These are phyloP conservation scores for Chloropsis hardwickii DNA, from an alignment of 2,113 vertebrate genomes.

Conservation along the genomic window DNA sequence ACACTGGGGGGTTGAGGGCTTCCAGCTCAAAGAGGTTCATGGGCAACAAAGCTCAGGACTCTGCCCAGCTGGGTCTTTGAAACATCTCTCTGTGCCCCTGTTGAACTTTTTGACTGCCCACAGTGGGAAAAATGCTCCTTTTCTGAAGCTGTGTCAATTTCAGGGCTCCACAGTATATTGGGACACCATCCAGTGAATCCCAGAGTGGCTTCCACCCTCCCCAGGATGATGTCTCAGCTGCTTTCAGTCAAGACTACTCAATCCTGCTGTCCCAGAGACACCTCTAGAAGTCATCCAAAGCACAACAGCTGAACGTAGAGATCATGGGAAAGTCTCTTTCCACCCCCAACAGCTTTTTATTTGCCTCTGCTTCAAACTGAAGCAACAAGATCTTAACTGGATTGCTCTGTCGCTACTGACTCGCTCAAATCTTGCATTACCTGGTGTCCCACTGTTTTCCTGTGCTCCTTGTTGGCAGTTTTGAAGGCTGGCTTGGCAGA, in stretches of 20 bases:
- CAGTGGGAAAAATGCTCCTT: rapidly evolving
- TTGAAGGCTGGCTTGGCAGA: constrained; percentile 76
- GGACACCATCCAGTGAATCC: not conserved
- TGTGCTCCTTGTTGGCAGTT: constrained; percentile 88
- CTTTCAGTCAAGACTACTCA: not conserved
- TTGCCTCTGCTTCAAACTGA: not conserved
- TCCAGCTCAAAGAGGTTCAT: not conserved
- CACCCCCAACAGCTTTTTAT: not conserved
- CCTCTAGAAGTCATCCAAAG: not conserved
- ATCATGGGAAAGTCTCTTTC: not conserved
- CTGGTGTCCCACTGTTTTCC: constrained; percentile 92
- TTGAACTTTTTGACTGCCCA: not conserved
- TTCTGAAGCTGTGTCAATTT: not conserved
- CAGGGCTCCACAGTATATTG: rapidly evolving
- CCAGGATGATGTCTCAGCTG: not conserved
- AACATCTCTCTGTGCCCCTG: not conserved
- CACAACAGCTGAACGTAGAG: rapidly evolving
- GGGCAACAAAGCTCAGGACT: not conserved
- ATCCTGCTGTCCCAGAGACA: not conserved
- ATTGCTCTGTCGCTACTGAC: rapidly evolving
- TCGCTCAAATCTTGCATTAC: constrained; percentile 32
- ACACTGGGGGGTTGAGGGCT: not conserved
- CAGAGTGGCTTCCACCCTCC: not conserved
- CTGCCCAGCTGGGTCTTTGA: not conserved
- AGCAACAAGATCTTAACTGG: not conserved